phyloP scores from a whole-genome alignment of 2,888 invertebrate species.

The Oconnorella tubifera region DNA sequence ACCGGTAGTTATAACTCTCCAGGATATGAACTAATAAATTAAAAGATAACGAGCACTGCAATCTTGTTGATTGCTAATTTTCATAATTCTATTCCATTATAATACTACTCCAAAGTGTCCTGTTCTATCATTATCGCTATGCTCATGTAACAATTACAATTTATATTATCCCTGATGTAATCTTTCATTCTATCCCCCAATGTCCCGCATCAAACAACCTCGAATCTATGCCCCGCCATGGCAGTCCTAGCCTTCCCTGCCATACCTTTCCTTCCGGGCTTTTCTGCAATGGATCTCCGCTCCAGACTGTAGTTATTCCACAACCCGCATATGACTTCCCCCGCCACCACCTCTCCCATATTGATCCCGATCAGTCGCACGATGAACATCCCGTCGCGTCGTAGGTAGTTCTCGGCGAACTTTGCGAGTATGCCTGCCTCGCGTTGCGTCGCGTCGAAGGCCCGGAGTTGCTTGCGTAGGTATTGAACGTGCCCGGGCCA shows the following conservation, averaged over 20 bases:
- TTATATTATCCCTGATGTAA: too few relatives aligned
- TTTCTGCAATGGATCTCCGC: slow-evolving; percentile 38
- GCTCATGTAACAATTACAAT: too few relatives aligned
- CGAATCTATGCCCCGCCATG: slow-evolving; percentile 31
- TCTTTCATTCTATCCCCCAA: too few relatives aligned
- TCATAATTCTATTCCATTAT: too few relatives aligned
- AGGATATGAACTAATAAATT: too few relatives aligned
- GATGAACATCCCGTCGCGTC: slow-evolving; percentile 41
- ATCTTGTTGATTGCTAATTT: too few relatives aligned
- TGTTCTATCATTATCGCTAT: too few relatives aligned
- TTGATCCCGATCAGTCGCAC: slow-evolving; percentile 40
- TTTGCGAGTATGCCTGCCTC: slow-evolving; percentile 40
- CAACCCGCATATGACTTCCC: slow-evolving; percentile 40
- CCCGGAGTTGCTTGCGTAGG: slow-evolving; percentile 37
- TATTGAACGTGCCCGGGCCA: slow-evolving; percentile 40
- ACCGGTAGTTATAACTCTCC: too few relatives aligned
- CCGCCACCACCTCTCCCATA: slow-evolving; percentile 41
- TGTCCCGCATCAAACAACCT: slow-evolving; percentile 37
- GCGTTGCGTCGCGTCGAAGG: slow-evolving; percentile 39
- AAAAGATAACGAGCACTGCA: too few relatives aligned
- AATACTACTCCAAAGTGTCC: too few relatives aligned
- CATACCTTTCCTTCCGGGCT: slow-evolving; percentile 32
- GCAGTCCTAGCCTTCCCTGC: slow-evolving; percentile 21
- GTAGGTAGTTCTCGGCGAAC: slow-evolving; percentile 42
- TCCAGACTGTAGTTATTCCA: slow-evolving; percentile 44